Evolutionary conservation across 2,113 vertebrate species (phyloP).

Genomic region (Phalacrocorax pelagicus): DNA sequence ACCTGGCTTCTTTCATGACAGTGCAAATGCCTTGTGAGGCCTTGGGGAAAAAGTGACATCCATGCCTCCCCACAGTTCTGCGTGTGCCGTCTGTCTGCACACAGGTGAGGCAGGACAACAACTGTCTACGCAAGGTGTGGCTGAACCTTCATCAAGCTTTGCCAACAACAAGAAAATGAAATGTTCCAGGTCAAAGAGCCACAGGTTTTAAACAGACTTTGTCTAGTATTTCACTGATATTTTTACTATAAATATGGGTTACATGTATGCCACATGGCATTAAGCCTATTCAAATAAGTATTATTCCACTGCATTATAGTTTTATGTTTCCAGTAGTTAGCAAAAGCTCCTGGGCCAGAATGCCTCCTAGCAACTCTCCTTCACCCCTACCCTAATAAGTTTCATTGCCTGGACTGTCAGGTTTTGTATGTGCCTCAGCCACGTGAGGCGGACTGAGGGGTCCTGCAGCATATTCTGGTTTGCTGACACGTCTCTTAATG

Average conservation of each 20-base stretch:
- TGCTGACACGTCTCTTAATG: not conserved
- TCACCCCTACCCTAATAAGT: not conserved
- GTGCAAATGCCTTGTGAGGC: not conserved
- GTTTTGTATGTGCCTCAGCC: not conserved
- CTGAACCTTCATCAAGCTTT: not conserved
- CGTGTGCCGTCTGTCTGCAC: not conserved
- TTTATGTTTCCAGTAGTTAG: not conserved
- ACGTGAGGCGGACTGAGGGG: not conserved
- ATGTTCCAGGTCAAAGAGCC: conserved; percentile 4
- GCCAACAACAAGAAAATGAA: conserved; percentile 34
- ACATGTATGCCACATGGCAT: not conserved
- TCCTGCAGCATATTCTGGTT: not conserved
- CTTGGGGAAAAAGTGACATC: not conserved
- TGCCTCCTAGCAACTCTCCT: not conserved
- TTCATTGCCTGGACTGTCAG: not conserved
- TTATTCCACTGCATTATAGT: not conserved
- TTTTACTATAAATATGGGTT: not conserved
- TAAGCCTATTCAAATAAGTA: conserved; percentile 9
- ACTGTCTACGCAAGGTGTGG: not conserved
- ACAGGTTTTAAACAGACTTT: not conserved
- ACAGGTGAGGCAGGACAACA: not conserved
- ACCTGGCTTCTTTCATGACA: not conserved
- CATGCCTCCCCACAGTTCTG: accelerated
- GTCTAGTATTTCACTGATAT: not conserved
- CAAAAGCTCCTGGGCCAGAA: not conserved